Evolutionary conservation across 2,797 vertebrate genomes (phyloP), one percentile per base, ranked within the genome.

Genomic region (Phalloptychus januarius): DNA sequence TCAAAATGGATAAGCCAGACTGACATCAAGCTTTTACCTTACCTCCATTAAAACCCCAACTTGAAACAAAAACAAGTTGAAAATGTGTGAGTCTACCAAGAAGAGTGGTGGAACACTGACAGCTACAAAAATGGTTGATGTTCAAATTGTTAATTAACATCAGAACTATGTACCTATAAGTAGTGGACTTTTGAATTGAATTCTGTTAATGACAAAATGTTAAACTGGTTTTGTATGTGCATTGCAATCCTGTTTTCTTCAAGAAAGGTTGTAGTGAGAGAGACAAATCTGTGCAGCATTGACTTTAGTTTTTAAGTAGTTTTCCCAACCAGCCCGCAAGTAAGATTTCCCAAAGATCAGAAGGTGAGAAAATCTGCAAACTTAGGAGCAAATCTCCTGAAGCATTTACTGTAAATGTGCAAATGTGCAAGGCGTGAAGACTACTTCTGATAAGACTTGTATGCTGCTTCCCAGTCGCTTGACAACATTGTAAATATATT

Each of bases 401-500:
- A 70, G 42, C 23, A 45, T 70, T 70, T 45, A 4, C 40, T 44
- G 42, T 25, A 36, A 65, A 18, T 63, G 31, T 38, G 33, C 63
- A 67, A 67, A 42, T 42, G 23, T 28, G 67, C 25, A 70, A 16
- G 40, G 25, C 16, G 42, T 70, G 40, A 70, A 45, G 25, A 70
- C 67, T 45, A 70, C 42, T 45, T 70, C 40, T 70, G 67, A 70
- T 69, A 69, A 70, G 15, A 28, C 67, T 70, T 45, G 67, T 28
- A 70, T 28, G 23, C 38, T 42, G 23, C 23, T 69, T 45, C 6
- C n/a, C 25, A 70, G 40, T 70, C 7, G 8, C 67, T 70, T 70
- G 67, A 44, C 67, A 45, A 44, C 67, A 45, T 70, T 70, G 67
- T 45, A 70, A 70, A 70, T 38, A 54, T 44, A 70, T 70, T 70